phyloP scores from a whole-genome alignment of 2,888 invertebrate species.

The Tetrapedia diversipes region DNA sequence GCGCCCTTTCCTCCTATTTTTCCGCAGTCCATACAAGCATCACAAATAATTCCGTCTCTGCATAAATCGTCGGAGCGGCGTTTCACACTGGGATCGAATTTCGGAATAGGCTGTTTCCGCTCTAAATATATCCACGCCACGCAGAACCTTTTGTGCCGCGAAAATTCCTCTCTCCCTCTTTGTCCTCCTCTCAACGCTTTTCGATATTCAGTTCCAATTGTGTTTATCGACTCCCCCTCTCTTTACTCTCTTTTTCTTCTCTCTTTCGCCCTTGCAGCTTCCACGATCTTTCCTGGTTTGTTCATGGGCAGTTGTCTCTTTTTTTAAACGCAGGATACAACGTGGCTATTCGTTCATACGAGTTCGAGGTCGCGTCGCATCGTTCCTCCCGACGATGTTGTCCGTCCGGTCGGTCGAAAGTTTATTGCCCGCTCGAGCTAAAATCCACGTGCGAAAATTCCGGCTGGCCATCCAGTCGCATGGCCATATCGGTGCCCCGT shows the following conservation, averaged over 20 bases:
- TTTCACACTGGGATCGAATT: conserved; percentile 44
- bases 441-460: conserved; percentile 76
- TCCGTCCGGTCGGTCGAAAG: conserved; percentile 60
- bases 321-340: conserved; percentile 23
- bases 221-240: conserved; percentile 54
- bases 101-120: conserved; percentile 57
- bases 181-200: conserved; percentile 41
- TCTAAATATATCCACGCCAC: conserved; percentile 55
- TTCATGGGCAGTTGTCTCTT: not conserved
- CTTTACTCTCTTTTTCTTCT: not conserved
- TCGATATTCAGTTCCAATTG: conserved; percentile 69
- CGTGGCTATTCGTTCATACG: conserved; percentile 33
- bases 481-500: conserved; percentile 64
- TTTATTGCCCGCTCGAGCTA: conserved; percentile 73
- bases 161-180: conserved; percentile 39
- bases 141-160: conserved; percentile 39
- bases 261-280: not conserved
- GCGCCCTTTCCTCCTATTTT: conserved; percentile 17
- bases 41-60: conserved; percentile 58
- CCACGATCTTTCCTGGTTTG: no score
- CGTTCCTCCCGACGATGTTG: conserved; percentile 54
- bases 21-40: conserved; percentile 30
- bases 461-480: conserved; percentile 66
- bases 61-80: conserved; percentile 55
- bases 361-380: conserved; percentile 24